Evolutionary conservation across 2,888 invertebrate genomes (phyloP).

Genomic region (Phoenoteleia sp.): DNA sequence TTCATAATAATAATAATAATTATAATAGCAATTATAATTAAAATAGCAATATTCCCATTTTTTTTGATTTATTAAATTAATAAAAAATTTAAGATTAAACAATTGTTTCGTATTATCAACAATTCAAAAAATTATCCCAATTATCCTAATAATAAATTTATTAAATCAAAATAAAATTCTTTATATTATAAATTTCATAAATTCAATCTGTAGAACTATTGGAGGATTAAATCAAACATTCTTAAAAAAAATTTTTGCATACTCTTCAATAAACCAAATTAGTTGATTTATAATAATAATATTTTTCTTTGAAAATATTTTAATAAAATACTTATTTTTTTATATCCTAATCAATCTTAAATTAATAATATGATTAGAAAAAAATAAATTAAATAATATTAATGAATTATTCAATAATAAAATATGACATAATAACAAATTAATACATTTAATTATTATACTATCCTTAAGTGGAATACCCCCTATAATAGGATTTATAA

Average conservation of each 20-base stretch:
- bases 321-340: conserved; percentile 52
- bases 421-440: conserved; percentile 73
- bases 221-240: conserved; percentile 88
- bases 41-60: conserved; percentile 91
- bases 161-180: conserved; percentile 83
- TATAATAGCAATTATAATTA: conserved; percentile 87
- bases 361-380: conserved; percentile 24
- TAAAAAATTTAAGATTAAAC: conserved; percentile 39
- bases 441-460: no score
- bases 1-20: conserved; percentile 80
- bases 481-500: conserved; percentile 78
- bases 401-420: neutral
- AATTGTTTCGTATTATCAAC: conserved; percentile 54
- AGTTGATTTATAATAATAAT: conserved; percentile 87
- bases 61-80: conserved; percentile 89
- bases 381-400: conserved; percentile 48
- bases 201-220: conserved; percentile 88
- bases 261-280: conserved; percentile 90
- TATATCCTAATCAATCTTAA: conserved; percentile 53
- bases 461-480: conserved; percentile 59
- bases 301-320: conserved; percentile 67
- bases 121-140: conserved; percentile 87
- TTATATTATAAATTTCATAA: conserved; percentile 86
- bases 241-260: conserved; percentile 88
- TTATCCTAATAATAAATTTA: conserved; percentile 86